These are phyloP conservation scores for Mallateleia sp. DNA, from an alignment of 2,888 invertebrate genomes.

Conservation along the genomic window DNA sequence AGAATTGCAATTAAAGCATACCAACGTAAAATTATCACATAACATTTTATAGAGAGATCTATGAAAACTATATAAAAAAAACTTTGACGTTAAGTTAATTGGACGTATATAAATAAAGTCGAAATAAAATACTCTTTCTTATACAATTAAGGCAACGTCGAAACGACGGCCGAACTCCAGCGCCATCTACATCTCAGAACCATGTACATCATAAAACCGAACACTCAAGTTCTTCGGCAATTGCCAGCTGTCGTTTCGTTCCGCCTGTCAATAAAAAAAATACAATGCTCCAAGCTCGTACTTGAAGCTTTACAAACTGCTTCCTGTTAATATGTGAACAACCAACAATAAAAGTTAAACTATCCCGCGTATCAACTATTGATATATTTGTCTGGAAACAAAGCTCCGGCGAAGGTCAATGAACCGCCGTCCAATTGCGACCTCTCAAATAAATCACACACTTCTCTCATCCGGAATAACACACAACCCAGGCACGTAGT, in stretches of 20 bases:
- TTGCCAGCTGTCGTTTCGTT: neutral
- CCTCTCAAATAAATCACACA: neutral
- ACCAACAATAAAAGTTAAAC: slow-evolving; percentile 32
- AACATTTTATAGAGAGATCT: slow-evolving; percentile 46
- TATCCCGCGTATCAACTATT: slow-evolving; percentile 15
- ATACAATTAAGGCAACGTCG: neutral
- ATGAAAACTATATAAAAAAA: slow-evolving; percentile 19
- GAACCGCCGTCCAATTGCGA: slow-evolving; percentile 18
- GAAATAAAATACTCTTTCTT: neutral
- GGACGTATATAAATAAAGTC: slow-evolving; percentile 7
- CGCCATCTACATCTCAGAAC: neutral
- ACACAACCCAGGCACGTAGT: neutral
- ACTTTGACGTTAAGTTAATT: neutral
- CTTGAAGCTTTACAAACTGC: no score
- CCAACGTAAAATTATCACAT: slow-evolving; percentile 39
- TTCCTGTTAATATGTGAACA: slow-evolving; percentile 24
- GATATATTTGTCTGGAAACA: slow-evolving; percentile 5
- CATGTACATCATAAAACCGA: no score
- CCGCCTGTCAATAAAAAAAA: neutral
- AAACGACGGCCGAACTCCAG: neutral
- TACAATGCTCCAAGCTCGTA: neutral
- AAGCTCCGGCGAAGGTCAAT: neutral
- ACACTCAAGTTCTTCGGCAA: no score
- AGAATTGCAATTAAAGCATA: slow-evolving; percentile 19
- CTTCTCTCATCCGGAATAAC: neutral